These are phyloP conservation scores for Neodiprion lecontei DNA, from an alignment of 1,140 invertebrate species.

Conservation along the genomic window DNA sequence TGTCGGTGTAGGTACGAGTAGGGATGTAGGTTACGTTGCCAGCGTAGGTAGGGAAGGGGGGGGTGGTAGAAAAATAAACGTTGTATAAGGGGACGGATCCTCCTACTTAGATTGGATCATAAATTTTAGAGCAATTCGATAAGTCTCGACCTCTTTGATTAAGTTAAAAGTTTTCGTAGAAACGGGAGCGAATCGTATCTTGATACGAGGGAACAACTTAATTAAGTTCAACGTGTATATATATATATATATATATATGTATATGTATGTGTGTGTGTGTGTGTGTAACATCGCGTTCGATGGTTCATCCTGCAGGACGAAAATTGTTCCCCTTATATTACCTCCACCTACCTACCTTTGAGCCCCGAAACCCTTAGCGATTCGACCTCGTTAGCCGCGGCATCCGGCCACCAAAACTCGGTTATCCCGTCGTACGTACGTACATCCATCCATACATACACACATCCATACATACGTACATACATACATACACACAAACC, in stretches of 20 bases:
- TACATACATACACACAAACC: no score
- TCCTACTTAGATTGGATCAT: neutral
- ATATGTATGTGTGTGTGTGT: no score
- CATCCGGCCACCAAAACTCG: neutral
- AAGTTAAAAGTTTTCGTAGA: neutral
- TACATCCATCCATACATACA: neutral
- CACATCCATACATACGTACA: no score
- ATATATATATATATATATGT: no score
- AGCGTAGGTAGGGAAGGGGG: neutral
- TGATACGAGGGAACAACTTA: neutral
- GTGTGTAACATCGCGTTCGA: neutral
- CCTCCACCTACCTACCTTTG: neutral
- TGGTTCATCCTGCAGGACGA: neutral
- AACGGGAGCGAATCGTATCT: neutral
- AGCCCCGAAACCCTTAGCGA: no score
- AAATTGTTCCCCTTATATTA: neutral
- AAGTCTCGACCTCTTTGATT: neutral
- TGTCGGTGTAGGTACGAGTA: no score
- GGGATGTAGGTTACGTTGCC: no score
- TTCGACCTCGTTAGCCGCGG: no score
- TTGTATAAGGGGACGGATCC: neutral
- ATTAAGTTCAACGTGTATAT: neutral
- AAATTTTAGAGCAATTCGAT: conserved; percentile 8
- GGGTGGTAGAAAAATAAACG: neutral
- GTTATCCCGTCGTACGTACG: neutral